These are phyloP conservation scores for Hylaeus anthracinus DNA, from an alignment of 1,140 invertebrate species.

Conservation along the genomic window DNA sequence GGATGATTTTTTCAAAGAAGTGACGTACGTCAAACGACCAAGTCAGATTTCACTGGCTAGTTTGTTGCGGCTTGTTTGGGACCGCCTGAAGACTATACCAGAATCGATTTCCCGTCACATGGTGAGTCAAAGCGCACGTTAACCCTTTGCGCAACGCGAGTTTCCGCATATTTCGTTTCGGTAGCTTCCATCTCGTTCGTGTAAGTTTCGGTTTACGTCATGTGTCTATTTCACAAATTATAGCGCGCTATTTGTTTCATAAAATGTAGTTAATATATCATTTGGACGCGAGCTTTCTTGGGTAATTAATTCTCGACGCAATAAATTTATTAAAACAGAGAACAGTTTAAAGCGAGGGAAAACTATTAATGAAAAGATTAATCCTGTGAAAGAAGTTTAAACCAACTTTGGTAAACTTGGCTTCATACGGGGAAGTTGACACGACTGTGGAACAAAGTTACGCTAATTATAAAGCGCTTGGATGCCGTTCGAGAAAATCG, in stretches of 20 bases:
- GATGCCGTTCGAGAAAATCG: conserved; percentile 9
- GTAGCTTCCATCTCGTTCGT: no score
- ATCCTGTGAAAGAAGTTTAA: conserved; percentile 32
- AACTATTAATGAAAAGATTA: conserved; percentile 29
- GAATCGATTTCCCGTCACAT: conserved; percentile 47
- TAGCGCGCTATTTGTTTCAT: no score
- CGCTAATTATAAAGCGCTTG: conserved; percentile 25
- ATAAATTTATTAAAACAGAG: not conserved
- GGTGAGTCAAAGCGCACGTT: conserved; percentile 17
- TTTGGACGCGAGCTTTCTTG: no score
- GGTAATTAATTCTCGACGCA: not conserved
- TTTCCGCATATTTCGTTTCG: no score
- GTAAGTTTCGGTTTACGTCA: no score
- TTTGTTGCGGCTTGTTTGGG: conserved; percentile 50
- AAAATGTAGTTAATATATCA: no score
- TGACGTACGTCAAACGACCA: conserved; percentile 18
- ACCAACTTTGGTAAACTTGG: conserved; percentile 7
- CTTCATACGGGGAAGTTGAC: conserved; percentile 8
- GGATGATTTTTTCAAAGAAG: conserved; percentile 38
- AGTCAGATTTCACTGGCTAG: conserved; percentile 46
- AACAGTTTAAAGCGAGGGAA: not conserved
- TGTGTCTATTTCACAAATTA: no score
- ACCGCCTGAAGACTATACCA: conserved; percentile 40
- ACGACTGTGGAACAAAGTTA: conserved; percentile 17
- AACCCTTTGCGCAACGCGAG: no score